Conservation (phyloP, 2,797 vertebrate species). For the Anabacerthia variegaticeps region DNA sequence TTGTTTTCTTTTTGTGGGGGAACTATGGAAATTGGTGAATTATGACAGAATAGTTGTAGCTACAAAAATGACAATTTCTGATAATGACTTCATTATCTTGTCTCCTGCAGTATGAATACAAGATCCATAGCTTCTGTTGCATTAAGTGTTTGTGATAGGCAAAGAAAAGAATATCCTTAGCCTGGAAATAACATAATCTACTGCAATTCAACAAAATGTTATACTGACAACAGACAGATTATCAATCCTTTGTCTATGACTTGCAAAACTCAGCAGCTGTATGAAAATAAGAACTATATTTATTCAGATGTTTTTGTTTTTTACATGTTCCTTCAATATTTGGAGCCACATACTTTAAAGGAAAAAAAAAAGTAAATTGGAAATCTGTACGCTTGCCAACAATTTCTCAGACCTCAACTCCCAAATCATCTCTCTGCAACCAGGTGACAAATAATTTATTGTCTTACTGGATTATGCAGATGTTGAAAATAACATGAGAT, state of each 20-base stretch:
- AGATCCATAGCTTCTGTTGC: background rate
- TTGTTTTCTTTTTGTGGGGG: background rate
- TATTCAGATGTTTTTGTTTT: background rate
- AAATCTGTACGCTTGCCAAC: background rate
- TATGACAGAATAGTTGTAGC: background rate
- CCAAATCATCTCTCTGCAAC: background rate
- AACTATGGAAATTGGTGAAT: background rate
- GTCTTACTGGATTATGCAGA: constrained; percentile 11
- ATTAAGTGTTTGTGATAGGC: background rate
- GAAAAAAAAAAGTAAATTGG: background rate
- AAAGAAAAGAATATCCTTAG: background rate
- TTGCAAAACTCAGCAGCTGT: background rate
- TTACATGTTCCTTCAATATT: background rate
- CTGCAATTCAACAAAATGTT: background rate
- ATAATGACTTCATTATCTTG: background rate
- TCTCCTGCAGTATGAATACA: background rate
- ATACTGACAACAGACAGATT: background rate
- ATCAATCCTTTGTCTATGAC: background rate
- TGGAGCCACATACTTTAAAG: background rate
- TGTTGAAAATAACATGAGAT: constrained; percentile 18
- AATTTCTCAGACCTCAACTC: background rate
- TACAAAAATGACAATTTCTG: background rate
- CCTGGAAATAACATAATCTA: background rate
- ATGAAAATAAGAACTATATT: background rate
- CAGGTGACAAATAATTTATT: constrained; percentile 41